A percentile compares a stretch with the other conserved stretches of the same genome.
These are phyloP conservation scores for Ceuthmochares aereus DNA, from an alignment of 2,113 vertebrate species.

Conservation along the genomic window DNA sequence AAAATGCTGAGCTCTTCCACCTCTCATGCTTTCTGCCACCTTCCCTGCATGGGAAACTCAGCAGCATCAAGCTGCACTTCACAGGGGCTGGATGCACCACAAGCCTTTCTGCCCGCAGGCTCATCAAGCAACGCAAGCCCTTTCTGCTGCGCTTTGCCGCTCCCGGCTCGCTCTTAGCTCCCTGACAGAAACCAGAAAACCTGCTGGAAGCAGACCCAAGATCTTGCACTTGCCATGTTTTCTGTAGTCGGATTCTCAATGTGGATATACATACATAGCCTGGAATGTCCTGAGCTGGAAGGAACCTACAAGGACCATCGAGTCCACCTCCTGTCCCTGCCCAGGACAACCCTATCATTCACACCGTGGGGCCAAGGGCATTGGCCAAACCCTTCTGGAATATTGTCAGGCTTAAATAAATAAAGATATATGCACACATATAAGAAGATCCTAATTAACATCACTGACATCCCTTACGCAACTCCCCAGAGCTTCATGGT, in stretches of 20 bases:
- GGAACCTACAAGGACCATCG: no score
- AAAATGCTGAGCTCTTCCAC: background rate
- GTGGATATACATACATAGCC: accelerated
- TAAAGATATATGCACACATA: no score
- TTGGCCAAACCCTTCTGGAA: no score
- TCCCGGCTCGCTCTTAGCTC: background rate
- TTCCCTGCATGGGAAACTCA: background rate
- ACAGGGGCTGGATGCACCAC: accelerated
- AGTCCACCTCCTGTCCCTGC: no score
- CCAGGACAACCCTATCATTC: no score
- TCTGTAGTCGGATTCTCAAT: background rate
- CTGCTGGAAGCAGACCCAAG: background rate
- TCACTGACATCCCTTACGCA: background rate
- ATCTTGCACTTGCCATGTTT: background rate
- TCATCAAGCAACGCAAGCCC: background rate
- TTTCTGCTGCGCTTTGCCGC: background rate
- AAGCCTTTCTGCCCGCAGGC: accelerated
- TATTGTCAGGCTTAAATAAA: background rate
- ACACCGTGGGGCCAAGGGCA: no score
- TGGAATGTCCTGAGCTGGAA: no score
- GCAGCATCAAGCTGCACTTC: background rate
- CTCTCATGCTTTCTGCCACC: background rate
- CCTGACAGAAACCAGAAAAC: background rate
- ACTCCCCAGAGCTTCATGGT: background rate
- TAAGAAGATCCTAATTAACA: no score